phyloP scores from a whole-genome alignment of 64 coral and sea anemone genomes.

The Stichodactyla helianthus region DNA sequence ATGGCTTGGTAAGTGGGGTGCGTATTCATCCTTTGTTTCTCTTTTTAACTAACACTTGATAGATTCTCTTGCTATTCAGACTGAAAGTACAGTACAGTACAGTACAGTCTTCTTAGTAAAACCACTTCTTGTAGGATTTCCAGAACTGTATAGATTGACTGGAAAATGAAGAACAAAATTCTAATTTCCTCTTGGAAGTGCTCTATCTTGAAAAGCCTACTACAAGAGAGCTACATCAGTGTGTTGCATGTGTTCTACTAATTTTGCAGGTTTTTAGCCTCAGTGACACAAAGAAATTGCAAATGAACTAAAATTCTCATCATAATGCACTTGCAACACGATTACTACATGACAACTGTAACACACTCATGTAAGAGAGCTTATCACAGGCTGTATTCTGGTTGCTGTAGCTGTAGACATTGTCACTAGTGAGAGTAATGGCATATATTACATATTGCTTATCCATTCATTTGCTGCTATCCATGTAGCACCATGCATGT shows the following conservation, averaged over 20 bases:
- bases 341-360: background rate
- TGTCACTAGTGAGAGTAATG: no score
- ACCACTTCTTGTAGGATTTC: slow-evolving; percentile 4
- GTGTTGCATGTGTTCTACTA: background rate
- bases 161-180: background rate
- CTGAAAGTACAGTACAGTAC: background rate
- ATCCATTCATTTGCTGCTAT: no score
- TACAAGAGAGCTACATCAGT: background rate
- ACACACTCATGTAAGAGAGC: background rate
- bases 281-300: background rate
- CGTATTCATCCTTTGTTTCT: background rate
- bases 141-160: background rate
- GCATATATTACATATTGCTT: no score
- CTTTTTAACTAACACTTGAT: slow-evolving; percentile 21
- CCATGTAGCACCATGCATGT: no score
- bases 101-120: background rate
- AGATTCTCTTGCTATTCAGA: slow-evolving; percentile 9
- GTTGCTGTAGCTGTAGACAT: no score
- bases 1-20: slow-evolving; percentile 20
- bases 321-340: background rate
- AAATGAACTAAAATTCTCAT: background rate
- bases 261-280: background rate
- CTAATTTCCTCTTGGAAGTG: background rate
- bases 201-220: background rate
- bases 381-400: background rate